phyloP scores from a whole-genome alignment of 1,140 invertebrate species.

The Ladona fulva region DNA sequence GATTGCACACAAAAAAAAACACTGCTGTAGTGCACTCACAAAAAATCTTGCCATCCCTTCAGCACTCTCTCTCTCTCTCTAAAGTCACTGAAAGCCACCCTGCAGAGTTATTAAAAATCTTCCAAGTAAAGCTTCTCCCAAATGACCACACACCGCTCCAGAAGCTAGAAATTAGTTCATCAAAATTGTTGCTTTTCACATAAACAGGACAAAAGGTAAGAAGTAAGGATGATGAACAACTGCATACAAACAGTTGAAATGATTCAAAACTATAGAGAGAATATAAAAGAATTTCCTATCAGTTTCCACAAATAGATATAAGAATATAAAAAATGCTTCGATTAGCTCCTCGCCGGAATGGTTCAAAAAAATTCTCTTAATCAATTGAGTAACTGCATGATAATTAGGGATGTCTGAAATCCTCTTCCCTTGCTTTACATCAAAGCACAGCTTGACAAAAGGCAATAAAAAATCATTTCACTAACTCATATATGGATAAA shows the following conservation, averaged over 20 bases:
- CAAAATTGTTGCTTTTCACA: not conserved
- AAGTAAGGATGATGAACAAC: not conserved
- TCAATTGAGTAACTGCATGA: not conserved
- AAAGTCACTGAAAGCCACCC: not conserved
- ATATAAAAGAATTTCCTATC: not conserved
- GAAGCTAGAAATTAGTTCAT: slow-evolving; percentile 7
- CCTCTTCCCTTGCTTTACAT: not conserved
- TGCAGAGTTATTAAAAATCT: not conserved
- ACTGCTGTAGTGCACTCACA: not conserved
- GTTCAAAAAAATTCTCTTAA: too few relatives aligned
- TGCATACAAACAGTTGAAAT: not conserved
- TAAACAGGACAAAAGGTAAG: not conserved
- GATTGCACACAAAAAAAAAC: slow-evolving; percentile 9
- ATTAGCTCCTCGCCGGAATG: not conserved
- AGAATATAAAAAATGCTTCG: not conserved
- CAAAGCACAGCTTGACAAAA: slow-evolving; percentile 1
- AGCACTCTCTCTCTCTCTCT: not conserved
- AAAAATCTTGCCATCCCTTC: not conserved
- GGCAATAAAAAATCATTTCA: not conserved
- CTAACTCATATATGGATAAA: not conserved
- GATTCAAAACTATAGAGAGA: not conserved
- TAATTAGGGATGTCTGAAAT: not conserved
- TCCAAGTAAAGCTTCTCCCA: not conserved
- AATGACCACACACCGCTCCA: slow-evolving; percentile 2
- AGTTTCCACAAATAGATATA: not conserved